phyloP scores from a whole-genome alignment of 2,113 vertebrate genomes.

The Thermophis baileyi region DNA sequence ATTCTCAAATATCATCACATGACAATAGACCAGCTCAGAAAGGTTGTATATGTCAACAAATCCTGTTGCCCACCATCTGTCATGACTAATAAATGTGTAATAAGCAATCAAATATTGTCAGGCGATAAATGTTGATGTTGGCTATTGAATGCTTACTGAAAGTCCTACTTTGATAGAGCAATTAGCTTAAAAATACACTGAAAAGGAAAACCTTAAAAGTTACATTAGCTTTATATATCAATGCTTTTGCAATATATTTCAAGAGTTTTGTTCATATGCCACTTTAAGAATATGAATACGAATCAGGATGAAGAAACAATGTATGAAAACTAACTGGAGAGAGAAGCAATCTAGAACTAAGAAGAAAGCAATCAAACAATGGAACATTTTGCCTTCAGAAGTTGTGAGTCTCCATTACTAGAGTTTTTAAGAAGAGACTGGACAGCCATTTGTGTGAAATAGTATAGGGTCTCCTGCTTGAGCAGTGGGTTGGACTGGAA shows the following conservation, averaged over 20 bases:
- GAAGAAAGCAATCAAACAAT: neutral
- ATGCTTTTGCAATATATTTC: neutral
- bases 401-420: too few relatives aligned
- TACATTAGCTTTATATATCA: neutral
- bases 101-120: neutral
- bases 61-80: neutral
- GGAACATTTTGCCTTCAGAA: too few relatives aligned
- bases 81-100: neutral
- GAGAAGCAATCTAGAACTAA: neutral
- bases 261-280: neutral
- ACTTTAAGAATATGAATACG: neutral
- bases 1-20: neutral
- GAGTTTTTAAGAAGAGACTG: too few relatives aligned
- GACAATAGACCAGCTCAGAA: neutral
- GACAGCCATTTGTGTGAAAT: too few relatives aligned
- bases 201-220: neutral
- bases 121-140: neutral
- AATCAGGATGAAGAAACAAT: constrained; percentile 2
- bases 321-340: neutral
- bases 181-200: neutral
- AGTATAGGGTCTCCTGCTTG: too few relatives aligned
- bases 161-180: neutral
- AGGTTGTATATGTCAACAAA: neutral
- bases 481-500: too few relatives aligned
- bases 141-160: neutral